Conservation (phyloP, 2,797 vertebrate genomes). For the Synaphobranchus kaupii region DNA sequence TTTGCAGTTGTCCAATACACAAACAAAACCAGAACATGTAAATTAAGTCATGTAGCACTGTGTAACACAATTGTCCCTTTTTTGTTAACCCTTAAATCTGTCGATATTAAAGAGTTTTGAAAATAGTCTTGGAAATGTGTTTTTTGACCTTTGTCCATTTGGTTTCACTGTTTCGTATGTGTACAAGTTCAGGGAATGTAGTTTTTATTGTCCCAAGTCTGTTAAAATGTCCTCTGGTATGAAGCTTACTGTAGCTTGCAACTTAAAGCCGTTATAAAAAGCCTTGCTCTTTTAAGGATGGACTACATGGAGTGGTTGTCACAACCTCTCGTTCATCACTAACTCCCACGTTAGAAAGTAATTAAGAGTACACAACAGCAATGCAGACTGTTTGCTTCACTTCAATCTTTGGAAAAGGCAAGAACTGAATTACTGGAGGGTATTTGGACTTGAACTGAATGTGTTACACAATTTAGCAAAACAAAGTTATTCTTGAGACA, state of each 20-base stretch:
- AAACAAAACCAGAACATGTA: conserved; percentile 25
- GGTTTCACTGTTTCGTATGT: neutral
- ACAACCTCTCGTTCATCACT: neutral
- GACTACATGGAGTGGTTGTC: neutral
- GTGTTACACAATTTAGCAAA: neutral
- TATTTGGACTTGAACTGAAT: neutral
- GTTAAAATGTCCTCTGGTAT: too few species aligned
- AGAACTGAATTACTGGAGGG: neutral
- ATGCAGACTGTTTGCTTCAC: neutral
- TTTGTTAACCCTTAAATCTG: conserved; percentile 20
- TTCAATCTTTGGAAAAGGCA: too few species aligned
- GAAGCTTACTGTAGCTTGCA: too few species aligned
- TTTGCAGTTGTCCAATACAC: conserved; percentile 36
- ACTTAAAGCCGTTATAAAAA: neutral
- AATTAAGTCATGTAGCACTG: conserved; percentile 14
- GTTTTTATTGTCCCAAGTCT: too few species aligned
- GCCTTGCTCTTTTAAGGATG: neutral
- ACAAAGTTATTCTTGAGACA: neutral
- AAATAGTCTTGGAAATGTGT: neutral
- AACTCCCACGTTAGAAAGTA: too few species aligned
- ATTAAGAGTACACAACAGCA: too few species aligned
- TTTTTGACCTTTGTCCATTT: neutral
- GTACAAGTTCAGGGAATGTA: too few species aligned
- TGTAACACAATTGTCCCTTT: conserved; percentile 9
- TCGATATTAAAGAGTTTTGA: conserved; percentile 14